Evolutionary conservation across 2,888 invertebrate genomes (phyloP), one percentile per base, ranked within the genome.

Genomic region (Perdita meconis): DNA sequence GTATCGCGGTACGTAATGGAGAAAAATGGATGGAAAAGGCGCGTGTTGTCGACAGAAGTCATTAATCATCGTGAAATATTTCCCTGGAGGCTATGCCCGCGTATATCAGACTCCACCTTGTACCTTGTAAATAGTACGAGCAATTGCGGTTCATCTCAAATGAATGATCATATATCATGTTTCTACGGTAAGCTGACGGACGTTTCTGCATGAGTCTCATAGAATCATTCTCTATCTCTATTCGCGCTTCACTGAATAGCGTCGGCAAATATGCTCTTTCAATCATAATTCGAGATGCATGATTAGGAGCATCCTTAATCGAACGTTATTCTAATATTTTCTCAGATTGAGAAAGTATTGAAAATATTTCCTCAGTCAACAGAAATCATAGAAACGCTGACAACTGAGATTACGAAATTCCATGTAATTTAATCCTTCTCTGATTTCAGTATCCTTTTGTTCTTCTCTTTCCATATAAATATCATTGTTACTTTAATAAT

Each of bases 41-140:
- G 51, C 19, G 44, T 67, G 68, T 50, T 51, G 60, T 16, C 57
- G 69, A 19, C 67, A 72, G 73, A 38, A n/a, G 50, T 68, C 70
- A 74, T 82, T 83, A 82, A 82, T 82, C 74, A 83, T 56, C 34
- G 26, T 83, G 74, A 82, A 77, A 71, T 83, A 80, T 80, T 77
- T 65, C 55, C 53, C 66, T 12, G 30, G 12, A 12, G 50, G 22
- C 1, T 26, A 13, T 44, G 55, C 50, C 50, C 61, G 44, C 51
- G 30, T 40, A 64, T 65, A 64, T 65, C 55, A 70, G 53, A 69
- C 65, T 56, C 34, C n/a, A 30, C 16, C 30, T 36, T 22, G 63
- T 60, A 55, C n/a, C 51, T 55, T 53, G 81, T 72, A 69, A 78
- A 70, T 74, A 69, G 50, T 59, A 70, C 44, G 57, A 55, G 65